Percentiles rank a stretch among this genome's conserved stretches.
Evolutionary conservation across 2,888 invertebrate species (phyloP).

Genomic region (Camptogramma bilineatum): DNA sequence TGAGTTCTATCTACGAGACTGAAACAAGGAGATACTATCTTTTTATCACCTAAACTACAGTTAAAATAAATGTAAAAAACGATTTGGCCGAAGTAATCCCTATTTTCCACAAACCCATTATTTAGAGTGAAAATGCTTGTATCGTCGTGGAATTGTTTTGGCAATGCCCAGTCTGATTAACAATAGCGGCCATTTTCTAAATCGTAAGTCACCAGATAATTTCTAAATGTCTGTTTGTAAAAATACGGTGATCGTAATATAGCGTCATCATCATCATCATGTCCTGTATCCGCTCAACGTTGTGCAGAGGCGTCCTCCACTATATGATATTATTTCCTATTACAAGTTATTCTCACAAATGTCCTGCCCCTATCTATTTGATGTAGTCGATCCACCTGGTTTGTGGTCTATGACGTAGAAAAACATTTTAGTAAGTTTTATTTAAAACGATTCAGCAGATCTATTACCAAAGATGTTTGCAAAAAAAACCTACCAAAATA

Average conservation of each 20-base stretch:
- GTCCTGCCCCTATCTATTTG: no score
- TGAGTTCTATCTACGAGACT: not conserved
- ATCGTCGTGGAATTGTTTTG: conserved; percentile 25
- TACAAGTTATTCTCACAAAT: no score
- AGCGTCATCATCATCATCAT: not conserved
- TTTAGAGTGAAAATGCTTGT: conserved; percentile 20
- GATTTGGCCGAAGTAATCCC: not conserved
- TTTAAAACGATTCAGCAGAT: no score
- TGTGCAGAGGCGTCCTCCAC: no score
- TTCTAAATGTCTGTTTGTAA: conserved; percentile 25
- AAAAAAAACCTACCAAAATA: no score
- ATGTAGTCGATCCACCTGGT: no score
- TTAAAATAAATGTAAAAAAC: conserved; percentile 1
- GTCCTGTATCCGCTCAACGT: not conserved
- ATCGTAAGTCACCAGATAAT: conserved; percentile 40
- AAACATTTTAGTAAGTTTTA: no score
- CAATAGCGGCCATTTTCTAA: conserved; percentile 33
- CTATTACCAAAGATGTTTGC: no score
- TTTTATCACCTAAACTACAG: not conserved
- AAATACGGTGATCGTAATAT: not conserved
- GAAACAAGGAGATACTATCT: not conserved
- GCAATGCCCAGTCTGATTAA: conserved; percentile 21
- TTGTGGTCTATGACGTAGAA: no score
- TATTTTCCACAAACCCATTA: conserved; percentile 6
- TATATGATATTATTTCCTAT: no score